Evolutionary conservation across 1,140 invertebrate genomes (phyloP).

Genomic region (Helicoverpa armigera): DNA sequence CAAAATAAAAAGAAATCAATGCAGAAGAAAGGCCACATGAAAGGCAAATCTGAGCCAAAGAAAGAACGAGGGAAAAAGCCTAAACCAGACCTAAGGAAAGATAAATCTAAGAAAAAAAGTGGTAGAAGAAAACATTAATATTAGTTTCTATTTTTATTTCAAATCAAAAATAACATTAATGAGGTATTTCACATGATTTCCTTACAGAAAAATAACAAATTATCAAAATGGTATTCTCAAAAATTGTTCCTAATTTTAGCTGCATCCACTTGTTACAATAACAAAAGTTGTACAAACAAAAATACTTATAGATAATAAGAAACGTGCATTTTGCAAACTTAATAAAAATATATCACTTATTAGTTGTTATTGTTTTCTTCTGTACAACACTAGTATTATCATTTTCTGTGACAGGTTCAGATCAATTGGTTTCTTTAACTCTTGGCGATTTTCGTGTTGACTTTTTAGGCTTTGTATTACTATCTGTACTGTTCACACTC

Average conservation of each 20-base stretch:
- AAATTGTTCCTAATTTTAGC: no score
- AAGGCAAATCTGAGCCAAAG: slow-evolving; percentile 69
- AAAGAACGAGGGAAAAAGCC: slow-evolving; percentile 60
- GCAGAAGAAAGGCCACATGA: slow-evolving; percentile 75
- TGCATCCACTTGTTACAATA: no score
- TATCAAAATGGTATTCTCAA: no score
- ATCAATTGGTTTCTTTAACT: slow-evolving; percentile 41
- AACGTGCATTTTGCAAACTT: not conserved
- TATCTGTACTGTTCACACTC: not conserved
- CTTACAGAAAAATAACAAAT: not conserved
- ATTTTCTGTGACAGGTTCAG: not conserved
- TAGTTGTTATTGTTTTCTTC: slow-evolving; percentile 33
- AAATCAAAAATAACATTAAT: not conserved
- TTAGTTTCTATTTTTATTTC: slow-evolving; percentile 11
- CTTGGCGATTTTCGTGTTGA: slow-evolving; percentile 54
- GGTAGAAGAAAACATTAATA: slow-evolving; percentile 76
- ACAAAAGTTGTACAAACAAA: no score
- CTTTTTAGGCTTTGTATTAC: not conserved
- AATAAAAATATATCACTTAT: slow-evolving; percentile 4
- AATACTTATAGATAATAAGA: not conserved
- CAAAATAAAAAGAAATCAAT: slow-evolving; percentile 88
- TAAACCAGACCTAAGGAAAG: slow-evolving; percentile 61
- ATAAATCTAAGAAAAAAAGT: slow-evolving; percentile 79
- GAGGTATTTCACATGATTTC: slow-evolving; percentile 3
- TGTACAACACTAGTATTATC: not conserved